A percentile compares a stretch with the other conserved stretches of the same genome.
phyloP scores from a whole-genome alignment of 2,113 vertebrate genomes.

The Neodontobutis hainanensis region DNA sequence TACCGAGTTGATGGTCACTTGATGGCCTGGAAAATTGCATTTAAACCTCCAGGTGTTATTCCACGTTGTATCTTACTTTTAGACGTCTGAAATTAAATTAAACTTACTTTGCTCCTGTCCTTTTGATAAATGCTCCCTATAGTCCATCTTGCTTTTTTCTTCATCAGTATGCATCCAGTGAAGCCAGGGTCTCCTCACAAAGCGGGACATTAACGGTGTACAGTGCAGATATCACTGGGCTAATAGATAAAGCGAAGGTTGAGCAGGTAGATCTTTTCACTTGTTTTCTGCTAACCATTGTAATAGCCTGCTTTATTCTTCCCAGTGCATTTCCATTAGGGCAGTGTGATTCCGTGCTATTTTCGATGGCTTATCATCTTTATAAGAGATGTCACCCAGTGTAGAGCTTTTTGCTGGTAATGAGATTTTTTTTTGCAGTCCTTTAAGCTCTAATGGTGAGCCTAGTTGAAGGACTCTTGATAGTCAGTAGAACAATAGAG shows the following conservation, averaged over 20 bases:
- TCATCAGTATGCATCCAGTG: neutral
- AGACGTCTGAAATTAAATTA: conserved; percentile 71
- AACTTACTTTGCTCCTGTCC: conserved; percentile 51
- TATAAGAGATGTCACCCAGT: conserved; percentile 63
- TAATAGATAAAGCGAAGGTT: neutral
- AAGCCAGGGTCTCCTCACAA: neutral
- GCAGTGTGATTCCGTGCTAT: conserved; percentile 34
- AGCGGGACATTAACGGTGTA: neutral
- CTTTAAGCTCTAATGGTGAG: conserved; percentile 47
- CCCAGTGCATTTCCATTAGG: conserved; percentile 40
- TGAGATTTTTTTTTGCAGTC: conserved; percentile 67
- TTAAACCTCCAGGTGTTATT: conserved; percentile 80
- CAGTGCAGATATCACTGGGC: conserved; percentile 11
- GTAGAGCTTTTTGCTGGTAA: conserved; percentile 65
- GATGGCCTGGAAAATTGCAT: conserved; percentile 64
- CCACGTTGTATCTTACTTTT: conserved; percentile 64
- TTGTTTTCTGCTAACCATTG: conserved; percentile 29
- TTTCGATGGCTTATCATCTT: conserved; percentile 64
- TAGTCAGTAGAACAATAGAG: conserved; percentile 71
- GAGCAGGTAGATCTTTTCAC: conserved; percentile 3
- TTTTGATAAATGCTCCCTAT: conserved; percentile 60
- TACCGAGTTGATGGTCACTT: conserved; percentile 71
- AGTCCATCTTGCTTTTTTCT: conserved; percentile 14
- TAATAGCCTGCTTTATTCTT: conserved; percentile 17
- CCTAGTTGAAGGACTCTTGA: conserved; percentile 63